Evolutionary conservation across 1,140 invertebrate genomes (phyloP).

Genomic region (Cryptotermes secundus): DNA sequence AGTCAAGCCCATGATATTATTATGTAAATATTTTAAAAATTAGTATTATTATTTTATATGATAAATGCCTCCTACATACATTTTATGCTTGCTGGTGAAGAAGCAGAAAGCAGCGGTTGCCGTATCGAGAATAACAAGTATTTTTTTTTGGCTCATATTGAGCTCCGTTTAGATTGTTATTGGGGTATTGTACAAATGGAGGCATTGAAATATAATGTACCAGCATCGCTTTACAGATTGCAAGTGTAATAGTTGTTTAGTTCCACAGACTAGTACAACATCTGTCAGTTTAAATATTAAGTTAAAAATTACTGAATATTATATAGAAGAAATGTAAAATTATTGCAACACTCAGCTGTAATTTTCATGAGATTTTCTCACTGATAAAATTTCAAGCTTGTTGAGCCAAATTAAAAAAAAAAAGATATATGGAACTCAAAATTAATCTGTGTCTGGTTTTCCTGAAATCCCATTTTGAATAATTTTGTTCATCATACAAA

Average conservation of each 20-base stretch:
- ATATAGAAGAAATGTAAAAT: no score
- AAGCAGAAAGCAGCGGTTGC: background rate
- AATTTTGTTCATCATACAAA: no score
- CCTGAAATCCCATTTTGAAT: no score
- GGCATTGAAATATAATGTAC: background rate
- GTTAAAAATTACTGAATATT: no score
- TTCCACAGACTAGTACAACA: no score
- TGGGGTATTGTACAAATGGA: background rate
- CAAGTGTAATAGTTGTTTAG: background rate
- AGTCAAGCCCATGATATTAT: background rate
- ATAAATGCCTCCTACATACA: constrained; percentile 3
- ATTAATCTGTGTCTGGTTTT: no score
- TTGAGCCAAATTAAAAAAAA: no score
- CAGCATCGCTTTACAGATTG: background rate
- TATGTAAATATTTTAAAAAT: background rate
- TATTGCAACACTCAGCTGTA: no score
- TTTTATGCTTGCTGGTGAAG: constrained; percentile 11
- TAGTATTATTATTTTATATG: background rate
- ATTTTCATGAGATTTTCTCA: no score
- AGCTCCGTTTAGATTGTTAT: background rate
- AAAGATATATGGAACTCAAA: no score
- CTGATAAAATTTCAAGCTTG: no score
- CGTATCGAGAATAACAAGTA: background rate
- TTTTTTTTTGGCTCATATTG: background rate
- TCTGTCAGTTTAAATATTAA: no score